Base-by-base conservation (phyloP, 2,888 invertebrate genomes). In the Tetragnatha montana region DNA sequence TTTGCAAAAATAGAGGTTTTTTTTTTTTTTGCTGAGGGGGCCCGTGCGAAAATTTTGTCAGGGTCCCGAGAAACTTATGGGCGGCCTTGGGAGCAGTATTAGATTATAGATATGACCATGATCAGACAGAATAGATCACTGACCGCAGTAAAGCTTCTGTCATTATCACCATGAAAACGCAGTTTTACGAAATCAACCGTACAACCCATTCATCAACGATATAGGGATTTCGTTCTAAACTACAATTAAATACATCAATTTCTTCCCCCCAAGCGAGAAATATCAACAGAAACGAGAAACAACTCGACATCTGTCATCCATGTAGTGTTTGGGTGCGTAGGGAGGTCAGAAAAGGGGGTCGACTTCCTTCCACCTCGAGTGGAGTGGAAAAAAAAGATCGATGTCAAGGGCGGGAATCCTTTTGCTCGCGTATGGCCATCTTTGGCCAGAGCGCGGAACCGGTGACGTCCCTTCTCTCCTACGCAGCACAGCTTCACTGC, bases 341-440 rank as follows among this genome's bases (percentile, higher is more conserved):
- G 12, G 60, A 60, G 60, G 60, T 60, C 60, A 60, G 17, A 60
- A 60, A 60, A 60, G 60, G 60, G 35, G 60, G 0, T 10, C 8
- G 14, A 12, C 60, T 60, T 60, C 10, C 60, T 12, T 60, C n/a
- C 60, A 60, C 60, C 8, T 60, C 60, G 60, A 60, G 60, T 60
- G 60, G 60, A 60, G 51, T 51, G 14, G n/a, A n/a, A 60, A 51
- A 10, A 60, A 60, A 60, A 47, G 8, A 78, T 50, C 8, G 35
- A n/a, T 71, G 85, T 79, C 85, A 85, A 85, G 85, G 85, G 3
- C 79, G 76, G 70, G 78, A 70, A 85, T 79, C 71, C 69, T 79
- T 78, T 71, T 71, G 69, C 70, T 78, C 85, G 19, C n/a, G 50
- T 89, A 84, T 84, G 84, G 88, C 88, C 88, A 89, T 89, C 84